Evolutionary conservation across 2,888 invertebrate genomes (phyloP).

Genomic region (Eugnorisma glareosa): DNA sequence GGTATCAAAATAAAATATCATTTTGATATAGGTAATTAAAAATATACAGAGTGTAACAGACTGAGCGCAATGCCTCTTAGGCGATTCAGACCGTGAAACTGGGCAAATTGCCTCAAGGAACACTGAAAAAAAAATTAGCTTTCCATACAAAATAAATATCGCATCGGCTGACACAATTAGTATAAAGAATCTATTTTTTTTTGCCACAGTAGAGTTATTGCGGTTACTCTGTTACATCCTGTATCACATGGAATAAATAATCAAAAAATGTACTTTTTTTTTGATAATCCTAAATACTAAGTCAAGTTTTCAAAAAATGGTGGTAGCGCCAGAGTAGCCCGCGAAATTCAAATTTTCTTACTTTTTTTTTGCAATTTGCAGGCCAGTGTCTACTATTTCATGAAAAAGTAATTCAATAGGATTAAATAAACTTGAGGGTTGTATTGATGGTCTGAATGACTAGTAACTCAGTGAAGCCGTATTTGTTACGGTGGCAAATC

Average conservation of each 20-base stretch:
- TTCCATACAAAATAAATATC: too few species aligned
- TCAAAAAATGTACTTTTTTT: not conserved
- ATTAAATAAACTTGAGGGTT: too few species aligned
- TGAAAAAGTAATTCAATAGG: too few species aligned
- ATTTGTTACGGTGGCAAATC: too few species aligned
- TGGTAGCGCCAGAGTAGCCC: too few species aligned
- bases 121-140: not conserved
- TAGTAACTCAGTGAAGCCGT: too few species aligned
- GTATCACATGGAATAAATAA: constrained; percentile 23
- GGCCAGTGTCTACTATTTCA: too few species aligned
- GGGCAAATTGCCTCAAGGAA: not conserved
- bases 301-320: not conserved
- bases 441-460: too few species aligned
- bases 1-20: not conserved
- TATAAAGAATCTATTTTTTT: too few species aligned
- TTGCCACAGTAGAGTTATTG: not conserved
- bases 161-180: too few species aligned
- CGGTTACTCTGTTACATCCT: not conserved
- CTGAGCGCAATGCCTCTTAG: not conserved
- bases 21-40: constrained; percentile 5
- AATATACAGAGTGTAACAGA: not conserved
- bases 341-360: too few species aligned
- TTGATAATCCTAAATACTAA: not conserved
- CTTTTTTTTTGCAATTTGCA: too few species aligned
- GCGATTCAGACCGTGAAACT: not conserved